Base-by-base conservation (phyloP, 1,140 invertebrate genomes). In the Caligus rogercresseyi region DNA sequence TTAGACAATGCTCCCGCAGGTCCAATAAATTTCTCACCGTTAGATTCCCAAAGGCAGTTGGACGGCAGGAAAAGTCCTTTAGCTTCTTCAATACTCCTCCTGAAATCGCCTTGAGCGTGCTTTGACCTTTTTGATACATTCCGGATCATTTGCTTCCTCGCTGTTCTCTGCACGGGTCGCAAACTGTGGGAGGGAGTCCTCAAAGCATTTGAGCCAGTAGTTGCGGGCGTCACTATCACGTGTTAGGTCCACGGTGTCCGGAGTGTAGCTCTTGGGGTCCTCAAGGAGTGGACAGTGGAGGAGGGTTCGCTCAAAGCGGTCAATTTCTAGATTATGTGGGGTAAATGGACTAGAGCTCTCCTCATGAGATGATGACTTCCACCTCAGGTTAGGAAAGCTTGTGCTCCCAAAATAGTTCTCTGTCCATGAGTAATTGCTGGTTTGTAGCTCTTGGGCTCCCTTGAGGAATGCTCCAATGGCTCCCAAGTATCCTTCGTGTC, bases 131-230 rank as follows among this genome's bases (percentile, higher is more conserved):
- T 54, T 19, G 4, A 7, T 11, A 4, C 7, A 7, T 54, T 19
- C 53, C 16, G 13, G 53, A 54, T 19, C 53, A 54, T 14, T 4
- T 82, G 62, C 77, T 0, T 76, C 71, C 73, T 86, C 87, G 71
- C 85, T 91, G 53, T 76, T 77, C 54, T 85, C 79, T n/a, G 87
- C 88, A 73, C 74, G 80, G 68, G 78, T 78, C 56, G 83, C 79
- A 75, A 83, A 83, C 72, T 84, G 86, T 60, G 53, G 20, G 13
- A 85, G 78, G 54, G 87, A 82, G 67, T 87, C 81, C 71, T 89
- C 83, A 70, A 96, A 88, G 71, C 89, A 93, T 59, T 83, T 77
- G 54, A 96, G 75, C 93, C 93, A 97, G 74, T 96, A 96, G 66
- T 85, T 80, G 68, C 89, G 78, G 18, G 90, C 91, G 73, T 87